Percentiles rank a stretch among this genome's conserved stretches.
phyloP scores from a whole-genome alignment of 2,888 invertebrate species.

The Orchestes rusci region DNA sequence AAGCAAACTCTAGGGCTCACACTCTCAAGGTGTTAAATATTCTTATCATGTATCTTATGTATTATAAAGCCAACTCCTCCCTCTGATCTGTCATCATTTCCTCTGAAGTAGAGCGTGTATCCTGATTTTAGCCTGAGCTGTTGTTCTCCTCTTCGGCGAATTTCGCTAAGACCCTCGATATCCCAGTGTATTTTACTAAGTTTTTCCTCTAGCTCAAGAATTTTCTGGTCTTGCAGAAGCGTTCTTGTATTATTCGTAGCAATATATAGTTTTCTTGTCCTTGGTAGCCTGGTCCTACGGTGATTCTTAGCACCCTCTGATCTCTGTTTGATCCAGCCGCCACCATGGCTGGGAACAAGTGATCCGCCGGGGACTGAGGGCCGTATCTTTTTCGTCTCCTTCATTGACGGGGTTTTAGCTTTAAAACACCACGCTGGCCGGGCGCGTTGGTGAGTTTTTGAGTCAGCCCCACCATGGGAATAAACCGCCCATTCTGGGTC shows the following conservation, averaged over 20 bases:
- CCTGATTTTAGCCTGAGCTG: conserved; percentile 7
- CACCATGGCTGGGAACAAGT: too few species aligned
- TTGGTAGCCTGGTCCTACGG: not conserved
- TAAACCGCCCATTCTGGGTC: too few species aligned
- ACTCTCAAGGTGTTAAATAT: conserved; percentile 4
- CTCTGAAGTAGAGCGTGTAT: conserved; percentile 5
- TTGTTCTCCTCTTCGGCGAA: conserved; percentile 9
- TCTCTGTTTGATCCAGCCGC: not conserved
- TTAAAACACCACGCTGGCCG: too few species aligned
- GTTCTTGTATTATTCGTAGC: conserved; percentile 13
- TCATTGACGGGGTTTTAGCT: too few species aligned
- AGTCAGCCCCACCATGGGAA: too few species aligned
- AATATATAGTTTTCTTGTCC: not conserved
- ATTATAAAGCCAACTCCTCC: conserved; percentile 10
- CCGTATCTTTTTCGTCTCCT: too few species aligned
- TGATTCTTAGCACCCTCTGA: not conserved
- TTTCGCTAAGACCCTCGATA: conserved; percentile 8
- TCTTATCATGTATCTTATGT: conserved; percentile 3
- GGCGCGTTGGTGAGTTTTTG: too few species aligned
- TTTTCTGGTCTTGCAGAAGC: conserved; percentile 7
- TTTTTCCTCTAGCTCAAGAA: conserved; percentile 15
- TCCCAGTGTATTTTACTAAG: conserved; percentile 11
- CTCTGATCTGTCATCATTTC: conserved; percentile 6
- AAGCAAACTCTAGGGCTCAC: conserved; percentile 6
- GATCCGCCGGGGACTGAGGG: too few species aligned